Conservation (phyloP, 2,888 invertebrate species). For the Eupithecia insigniata region DNA sequence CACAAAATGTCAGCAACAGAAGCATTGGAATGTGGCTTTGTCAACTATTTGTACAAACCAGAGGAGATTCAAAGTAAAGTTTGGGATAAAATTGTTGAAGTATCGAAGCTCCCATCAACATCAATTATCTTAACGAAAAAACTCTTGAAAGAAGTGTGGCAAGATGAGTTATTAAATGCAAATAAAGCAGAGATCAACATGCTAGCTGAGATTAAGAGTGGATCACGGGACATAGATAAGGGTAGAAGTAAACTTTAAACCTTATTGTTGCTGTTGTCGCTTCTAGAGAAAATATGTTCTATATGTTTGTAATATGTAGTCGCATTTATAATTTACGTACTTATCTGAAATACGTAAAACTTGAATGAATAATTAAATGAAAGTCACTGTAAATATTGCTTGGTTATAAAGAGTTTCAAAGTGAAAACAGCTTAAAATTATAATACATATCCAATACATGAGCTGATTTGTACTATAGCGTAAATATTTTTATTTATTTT, state of each 20-base stretch:
- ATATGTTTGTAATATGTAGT: background rate
- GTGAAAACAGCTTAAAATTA: background rate
- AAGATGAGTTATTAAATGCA: conserved; percentile 85
- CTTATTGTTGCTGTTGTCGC: background rate
- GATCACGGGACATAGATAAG: conserved; percentile 61
- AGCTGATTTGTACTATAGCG: background rate
- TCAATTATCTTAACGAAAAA: conserved; percentile 89
- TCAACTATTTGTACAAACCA: conserved; percentile 90
- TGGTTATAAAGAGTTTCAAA: background rate
- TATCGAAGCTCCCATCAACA: conserved; percentile 80
- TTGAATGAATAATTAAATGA: background rate
- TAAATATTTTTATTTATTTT: background rate
- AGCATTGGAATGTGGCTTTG: conserved; percentile 90
- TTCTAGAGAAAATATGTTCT: background rate
- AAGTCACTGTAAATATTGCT: background rate
- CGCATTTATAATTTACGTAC: background rate
- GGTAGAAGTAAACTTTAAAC: conserved; percentile 26
- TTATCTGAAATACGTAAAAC: background rate
- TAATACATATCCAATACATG: background rate
- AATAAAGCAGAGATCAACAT: conserved; percentile 88
- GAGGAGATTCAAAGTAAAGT: conserved; percentile 84
- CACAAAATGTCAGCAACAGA: conserved; percentile 91
- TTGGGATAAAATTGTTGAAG: conserved; percentile 83
- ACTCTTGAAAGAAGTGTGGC: conserved; percentile 85
- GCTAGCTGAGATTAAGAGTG: conserved; percentile 85